A percentile compares a stretch with the other conserved stretches of the same genome.
These are phyloP conservation scores for Dicranocentrus wangi DNA, from an alignment of 2,888 invertebrate species.

Conservation along the genomic window DNA sequence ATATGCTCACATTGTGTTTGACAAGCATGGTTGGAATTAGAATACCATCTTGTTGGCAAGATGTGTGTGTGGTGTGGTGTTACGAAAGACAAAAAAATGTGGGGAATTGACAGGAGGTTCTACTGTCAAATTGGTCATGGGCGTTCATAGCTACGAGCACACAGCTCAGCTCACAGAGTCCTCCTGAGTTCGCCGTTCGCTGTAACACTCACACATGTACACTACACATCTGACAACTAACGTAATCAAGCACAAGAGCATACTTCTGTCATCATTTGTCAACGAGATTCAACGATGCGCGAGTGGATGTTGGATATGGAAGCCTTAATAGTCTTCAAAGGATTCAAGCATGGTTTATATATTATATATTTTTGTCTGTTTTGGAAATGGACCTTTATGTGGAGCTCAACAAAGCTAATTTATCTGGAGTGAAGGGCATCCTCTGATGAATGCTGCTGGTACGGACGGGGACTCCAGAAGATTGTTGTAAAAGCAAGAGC, in stretches of 20 bases:
- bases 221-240: neutral
- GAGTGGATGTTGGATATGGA: neutral
- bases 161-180: neutral
- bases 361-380: no score
- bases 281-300: slow-evolving; percentile 13
- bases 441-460: no score
- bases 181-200: no score
- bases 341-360: no score
- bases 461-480: no score
- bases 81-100: slow-evolving; percentile 37
- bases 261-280: slow-evolving; percentile 55
- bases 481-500: no score
- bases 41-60: neutral
- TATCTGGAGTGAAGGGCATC: no score
- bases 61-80: neutral
- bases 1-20: no score
- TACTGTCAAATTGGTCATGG: slow-evolving; percentile 55
- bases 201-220: no score
- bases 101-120: slow-evolving; percentile 47
- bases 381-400: no score
- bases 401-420: no score
- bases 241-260: slow-evolving; percentile 11
- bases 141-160: slow-evolving; percentile 30
- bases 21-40: neutral
- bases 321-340: no score